These are phyloP conservation scores for Melipona bicolor DNA, from an alignment of 2,888 invertebrate genomes.

Conservation along the genomic window DNA sequence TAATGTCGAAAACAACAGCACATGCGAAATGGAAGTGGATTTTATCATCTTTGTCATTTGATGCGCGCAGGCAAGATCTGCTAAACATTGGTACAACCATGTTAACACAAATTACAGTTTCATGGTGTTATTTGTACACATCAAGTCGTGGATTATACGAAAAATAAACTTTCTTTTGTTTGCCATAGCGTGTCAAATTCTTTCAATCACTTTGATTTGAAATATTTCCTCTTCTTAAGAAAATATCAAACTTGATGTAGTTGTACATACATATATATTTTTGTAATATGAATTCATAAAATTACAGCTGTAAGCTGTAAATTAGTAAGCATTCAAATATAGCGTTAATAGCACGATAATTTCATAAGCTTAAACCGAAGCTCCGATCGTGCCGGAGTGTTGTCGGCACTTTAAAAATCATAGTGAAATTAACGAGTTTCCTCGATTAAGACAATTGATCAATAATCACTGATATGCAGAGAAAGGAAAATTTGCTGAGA, in stretches of 20 bases:
- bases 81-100: conserved; percentile 9
- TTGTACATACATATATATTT: neutral
- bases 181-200: neutral
- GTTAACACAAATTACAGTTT: neutral
- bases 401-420: neutral
- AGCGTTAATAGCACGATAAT: neutral
- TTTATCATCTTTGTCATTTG: neutral
- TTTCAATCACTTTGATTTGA: neutral
- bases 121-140: neutral
- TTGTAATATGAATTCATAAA: neutral
- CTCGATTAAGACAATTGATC: neutral
- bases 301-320: neutral
- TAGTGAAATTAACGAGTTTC: neutral
- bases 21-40: conserved; percentile 24
- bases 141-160: neutral
- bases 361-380: neutral
- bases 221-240: neutral
- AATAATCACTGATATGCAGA: neutral
- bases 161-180: conserved; percentile 3
- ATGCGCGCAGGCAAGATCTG: neutral
- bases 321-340: conserved; percentile 1
- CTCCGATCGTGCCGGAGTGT: neutral
- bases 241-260: conserved; percentile 4
- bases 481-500: neutral
- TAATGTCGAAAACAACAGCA: conserved; percentile 19